Evolutionary conservation across 1,140 invertebrate genomes (phyloP).

Genomic region (Orchesella cincta): DNA sequence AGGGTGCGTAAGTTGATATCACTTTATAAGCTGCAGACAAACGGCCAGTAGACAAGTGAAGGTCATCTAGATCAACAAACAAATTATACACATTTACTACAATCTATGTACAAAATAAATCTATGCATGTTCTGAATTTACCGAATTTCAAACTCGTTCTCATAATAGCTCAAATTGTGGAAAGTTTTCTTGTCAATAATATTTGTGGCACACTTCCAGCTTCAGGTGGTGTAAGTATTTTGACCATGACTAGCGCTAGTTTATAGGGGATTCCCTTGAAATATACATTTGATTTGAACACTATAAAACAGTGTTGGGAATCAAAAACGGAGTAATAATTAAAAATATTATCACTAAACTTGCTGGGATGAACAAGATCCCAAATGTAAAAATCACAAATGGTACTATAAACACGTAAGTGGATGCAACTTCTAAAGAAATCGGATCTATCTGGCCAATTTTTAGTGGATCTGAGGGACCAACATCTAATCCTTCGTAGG

Average conservation of each 20-base stretch:
- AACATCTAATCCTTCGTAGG: background rate
- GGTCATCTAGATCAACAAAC: too few species aligned
- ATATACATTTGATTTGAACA: background rate
- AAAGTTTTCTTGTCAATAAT: too few species aligned
- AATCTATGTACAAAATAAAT: too few species aligned
- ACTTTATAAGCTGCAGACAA: too few species aligned
- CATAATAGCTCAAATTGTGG: too few species aligned
- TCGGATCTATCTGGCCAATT: slow-evolving; percentile 38
- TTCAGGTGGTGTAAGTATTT: background rate
- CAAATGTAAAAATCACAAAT: slow-evolving; percentile 31
- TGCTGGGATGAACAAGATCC: slow-evolving; percentile 33
- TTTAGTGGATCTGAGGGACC: slow-evolving; percentile 31
- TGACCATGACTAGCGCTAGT: background rate
- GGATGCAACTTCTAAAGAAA: slow-evolving; percentile 29
- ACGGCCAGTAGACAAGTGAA: too few species aligned
- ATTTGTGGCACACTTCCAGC: too few species aligned
- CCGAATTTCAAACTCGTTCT: too few species aligned
- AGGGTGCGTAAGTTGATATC: too few species aligned
- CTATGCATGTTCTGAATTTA: too few species aligned
- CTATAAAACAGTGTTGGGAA: background rate
- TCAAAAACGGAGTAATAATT: slow-evolving; percentile 30
- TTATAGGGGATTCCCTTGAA: background rate
- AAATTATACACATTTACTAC: too few species aligned
- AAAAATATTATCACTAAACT: slow-evolving; percentile 37
- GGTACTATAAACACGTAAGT: slow-evolving; percentile 34